phyloP scores from a whole-genome alignment of 2,797 vertebrate genomes.

The Pempheris klunzingeri region DNA sequence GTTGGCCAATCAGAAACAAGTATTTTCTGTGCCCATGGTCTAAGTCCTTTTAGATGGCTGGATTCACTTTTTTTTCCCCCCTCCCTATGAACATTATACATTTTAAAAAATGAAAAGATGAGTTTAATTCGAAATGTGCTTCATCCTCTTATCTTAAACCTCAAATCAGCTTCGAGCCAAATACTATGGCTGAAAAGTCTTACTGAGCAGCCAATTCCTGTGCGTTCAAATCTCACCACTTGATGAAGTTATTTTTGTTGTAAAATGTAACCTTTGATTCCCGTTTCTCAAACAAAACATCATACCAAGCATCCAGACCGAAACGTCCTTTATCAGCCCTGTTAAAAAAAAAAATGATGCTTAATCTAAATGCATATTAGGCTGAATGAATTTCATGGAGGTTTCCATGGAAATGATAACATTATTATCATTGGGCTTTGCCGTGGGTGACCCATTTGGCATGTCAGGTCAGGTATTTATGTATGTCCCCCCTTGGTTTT shows the following conservation, averaged over 20 bases:
- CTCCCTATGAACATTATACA: background rate
- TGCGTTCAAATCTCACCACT: background rate
- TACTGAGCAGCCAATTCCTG: background rate
- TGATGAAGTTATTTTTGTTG: background rate
- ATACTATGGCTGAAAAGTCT: slow-evolving; percentile 7
- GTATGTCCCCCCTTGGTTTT: slow-evolving; percentile 34
- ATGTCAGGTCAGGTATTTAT: slow-evolving; percentile 27
- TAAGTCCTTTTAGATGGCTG: background rate
- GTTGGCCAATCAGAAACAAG: background rate
- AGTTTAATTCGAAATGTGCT: slow-evolving; percentile 10
- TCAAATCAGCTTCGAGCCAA: slow-evolving; percentile 31
- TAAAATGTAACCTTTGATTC: background rate
- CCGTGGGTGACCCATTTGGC: background rate
- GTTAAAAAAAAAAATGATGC: background rate
- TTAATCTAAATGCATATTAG: background rate
- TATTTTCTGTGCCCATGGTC: background rate
- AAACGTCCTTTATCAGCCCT: background rate
- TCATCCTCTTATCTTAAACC: slow-evolving; percentile 39
- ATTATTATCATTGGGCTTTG: background rate
- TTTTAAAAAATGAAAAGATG: slow-evolving; percentile 14
- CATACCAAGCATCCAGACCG: background rate
- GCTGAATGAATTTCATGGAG: background rate
- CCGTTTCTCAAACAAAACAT: background rate
- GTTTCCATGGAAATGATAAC: background rate
- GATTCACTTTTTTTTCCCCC: slow-evolving; percentile 6